Evolutionary conservation across 2,888 invertebrate species (phyloP).

Genomic region (Vesta saturnalis): DNA sequence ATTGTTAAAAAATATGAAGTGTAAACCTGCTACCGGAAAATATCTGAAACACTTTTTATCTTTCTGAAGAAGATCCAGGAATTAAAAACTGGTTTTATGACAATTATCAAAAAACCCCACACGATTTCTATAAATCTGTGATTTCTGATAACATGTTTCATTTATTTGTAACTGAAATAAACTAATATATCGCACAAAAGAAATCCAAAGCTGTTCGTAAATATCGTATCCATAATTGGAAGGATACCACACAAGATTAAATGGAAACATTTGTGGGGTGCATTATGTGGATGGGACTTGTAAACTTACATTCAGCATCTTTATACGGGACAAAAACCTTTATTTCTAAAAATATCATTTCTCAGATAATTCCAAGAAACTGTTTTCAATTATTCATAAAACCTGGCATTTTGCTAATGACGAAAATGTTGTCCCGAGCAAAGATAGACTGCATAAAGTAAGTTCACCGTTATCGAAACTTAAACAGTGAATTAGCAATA

Average conservation of each 20-base stretch:
- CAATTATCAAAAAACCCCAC: too few species aligned
- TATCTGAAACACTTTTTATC: neutral
- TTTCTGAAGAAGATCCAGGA: neutral
- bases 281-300: neutral
- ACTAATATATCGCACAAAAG: too few species aligned
- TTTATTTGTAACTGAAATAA: neutral
- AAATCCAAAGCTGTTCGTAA: too few species aligned
- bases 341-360: neutral
- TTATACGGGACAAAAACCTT: neutral
- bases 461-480: too few species aligned
- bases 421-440: too few species aligned
- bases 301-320: neutral
- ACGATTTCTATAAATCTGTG: neutral
- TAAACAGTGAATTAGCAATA: too few species aligned
- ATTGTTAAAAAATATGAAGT: too few species aligned
- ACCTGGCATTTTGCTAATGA: too few species aligned
- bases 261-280: neutral
- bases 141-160: neutral
- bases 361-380: neutral
- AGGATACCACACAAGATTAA: too few species aligned
- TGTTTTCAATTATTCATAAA: neutral
- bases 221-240: too few species aligned
- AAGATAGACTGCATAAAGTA: too few species aligned
- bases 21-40: neutral
- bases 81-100: neutral